These are phyloP conservation scores for Lepisosteus osseus DNA, from an alignment of 2,113 vertebrate genomes.

Conservation along the genomic window DNA sequence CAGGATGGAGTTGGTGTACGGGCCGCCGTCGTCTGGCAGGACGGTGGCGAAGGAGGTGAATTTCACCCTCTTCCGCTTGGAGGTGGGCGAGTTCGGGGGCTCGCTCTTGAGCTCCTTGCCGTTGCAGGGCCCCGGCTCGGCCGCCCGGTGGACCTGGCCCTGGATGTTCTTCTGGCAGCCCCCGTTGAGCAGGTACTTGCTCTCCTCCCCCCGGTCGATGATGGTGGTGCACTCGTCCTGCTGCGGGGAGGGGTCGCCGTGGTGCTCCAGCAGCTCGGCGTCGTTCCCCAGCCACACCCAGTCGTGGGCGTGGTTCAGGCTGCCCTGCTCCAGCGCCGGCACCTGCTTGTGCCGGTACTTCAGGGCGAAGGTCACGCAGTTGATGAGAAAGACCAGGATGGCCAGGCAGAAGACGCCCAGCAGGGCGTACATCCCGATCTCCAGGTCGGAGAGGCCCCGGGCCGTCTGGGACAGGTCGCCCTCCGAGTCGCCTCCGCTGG, in stretches of 20 bases:
- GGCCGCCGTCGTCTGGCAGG: conserved; percentile 81
- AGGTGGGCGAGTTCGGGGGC: conserved; percentile 72
- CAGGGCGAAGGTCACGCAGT: conserved; percentile 95
- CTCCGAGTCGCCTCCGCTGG: conserved; percentile 57
- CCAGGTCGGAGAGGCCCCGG: conserved; percentile 85
- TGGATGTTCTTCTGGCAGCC: conserved; percentile 78
- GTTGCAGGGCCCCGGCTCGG: conserved; percentile 74
- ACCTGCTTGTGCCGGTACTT: conserved; percentile 94
- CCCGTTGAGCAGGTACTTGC: conserved; percentile 89
- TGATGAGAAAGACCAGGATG: conserved; percentile 94
- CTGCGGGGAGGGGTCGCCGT: conserved; percentile 67
- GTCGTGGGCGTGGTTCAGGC: conserved; percentile 93
- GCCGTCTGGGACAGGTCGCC: conserved; percentile 76
- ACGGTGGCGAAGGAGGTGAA: conserved; percentile 95
- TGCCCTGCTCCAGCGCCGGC: conserved; percentile 83
- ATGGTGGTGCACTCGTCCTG: conserved; percentile 82
- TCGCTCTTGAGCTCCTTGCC: conserved; percentile 78
- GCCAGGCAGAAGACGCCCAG: conserved; percentile 94
- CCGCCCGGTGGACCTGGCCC: conserved; percentile 75
- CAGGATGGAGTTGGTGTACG: conserved; percentile 85
- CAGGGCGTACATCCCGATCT: conserved; percentile 96
- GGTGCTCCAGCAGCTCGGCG: conserved; percentile 83
- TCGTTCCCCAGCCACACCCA: conserved; percentile 96
- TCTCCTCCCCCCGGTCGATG: conserved; percentile 85
- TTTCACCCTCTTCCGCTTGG: conserved; percentile 91